These are phyloP conservation scores for Theonella swinhoei DNA, from an alignment of 37 sponge, comb jelly and placozoan genomes.

Conservation along the genomic window DNA sequence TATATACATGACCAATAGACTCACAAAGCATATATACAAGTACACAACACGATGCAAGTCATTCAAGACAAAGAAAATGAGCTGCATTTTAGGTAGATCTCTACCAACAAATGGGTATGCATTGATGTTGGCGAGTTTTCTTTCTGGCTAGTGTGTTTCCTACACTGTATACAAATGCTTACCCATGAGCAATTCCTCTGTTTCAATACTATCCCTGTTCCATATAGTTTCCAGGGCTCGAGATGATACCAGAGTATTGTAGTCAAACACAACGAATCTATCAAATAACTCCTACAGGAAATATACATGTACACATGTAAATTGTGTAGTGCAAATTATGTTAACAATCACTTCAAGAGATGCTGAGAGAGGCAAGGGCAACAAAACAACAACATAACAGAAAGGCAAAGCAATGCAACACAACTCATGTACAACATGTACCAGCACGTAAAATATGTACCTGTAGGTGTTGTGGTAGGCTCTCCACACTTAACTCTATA, in stretches of 20 bases:
- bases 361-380: too few relatives aligned
- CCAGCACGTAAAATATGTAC: too few relatives aligned
- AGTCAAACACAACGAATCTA: conserved; percentile 67
- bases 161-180: background rate
- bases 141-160: too few relatives aligned
- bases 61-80: too few relatives aligned
- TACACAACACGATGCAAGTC: too few relatives aligned
- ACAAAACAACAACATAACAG: too few relatives aligned
- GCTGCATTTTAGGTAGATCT: too few relatives aligned
- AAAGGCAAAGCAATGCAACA: background rate
- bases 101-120: too few relatives aligned
- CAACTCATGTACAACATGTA: too few relatives aligned
- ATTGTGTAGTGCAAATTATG: background rate
- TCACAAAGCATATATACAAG: too few relatives aligned
- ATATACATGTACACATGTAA: background rate
- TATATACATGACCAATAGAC: too few relatives aligned
- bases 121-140: too few relatives aligned
- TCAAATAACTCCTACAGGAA: conserved; percentile 33
- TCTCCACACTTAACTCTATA: conserved; percentile 61
- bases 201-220: conserved; percentile 34
- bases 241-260: conserved; percentile 42
- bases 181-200: conserved; percentile 54
- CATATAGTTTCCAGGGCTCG: conserved; percentile 55
- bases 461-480: conserved; percentile 9
- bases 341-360: background rate